These are phyloP conservation scores for Nerophis ophidion DNA, from an alignment of 2,113 vertebrate species.

Conservation along the genomic window DNA sequence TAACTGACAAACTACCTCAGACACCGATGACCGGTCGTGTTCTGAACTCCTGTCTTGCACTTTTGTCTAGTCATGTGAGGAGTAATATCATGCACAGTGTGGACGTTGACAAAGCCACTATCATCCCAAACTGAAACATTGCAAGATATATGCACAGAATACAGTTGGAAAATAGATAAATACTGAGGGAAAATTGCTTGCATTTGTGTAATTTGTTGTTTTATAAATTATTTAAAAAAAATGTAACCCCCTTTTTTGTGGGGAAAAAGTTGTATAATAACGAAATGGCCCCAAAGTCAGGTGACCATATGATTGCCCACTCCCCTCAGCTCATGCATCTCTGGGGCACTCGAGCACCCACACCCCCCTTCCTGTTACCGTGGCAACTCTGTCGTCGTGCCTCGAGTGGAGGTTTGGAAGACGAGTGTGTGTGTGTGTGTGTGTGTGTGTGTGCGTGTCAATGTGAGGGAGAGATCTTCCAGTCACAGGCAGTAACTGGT, in stretches of 20 bases:
- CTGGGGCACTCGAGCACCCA: conserved; percentile 30
- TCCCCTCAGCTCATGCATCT: conserved; percentile 22
- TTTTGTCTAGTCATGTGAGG: no score
- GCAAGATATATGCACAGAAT: no score
- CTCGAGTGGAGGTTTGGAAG: conserved; percentile 34
- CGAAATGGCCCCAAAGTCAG: conserved; percentile 4
- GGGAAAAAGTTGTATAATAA: no score
- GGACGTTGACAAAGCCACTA: no score
- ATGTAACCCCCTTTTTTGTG: no score
- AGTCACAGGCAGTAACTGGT: conserved; percentile 56
- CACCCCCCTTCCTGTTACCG: conserved; percentile 18
- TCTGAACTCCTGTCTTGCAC: neutral
- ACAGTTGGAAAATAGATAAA: no score
- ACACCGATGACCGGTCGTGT: neutral
- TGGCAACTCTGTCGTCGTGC: conserved; percentile 32
- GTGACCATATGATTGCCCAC: conserved; percentile 40
- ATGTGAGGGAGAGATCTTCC: conserved; percentile 29
- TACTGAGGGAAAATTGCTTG: no score
- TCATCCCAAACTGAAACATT: no score
- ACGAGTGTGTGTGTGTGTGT: conserved; percentile 1
- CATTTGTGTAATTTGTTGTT: no score
- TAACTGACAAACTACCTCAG: conserved; percentile 1
- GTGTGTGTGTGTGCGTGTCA: conserved; percentile 3
- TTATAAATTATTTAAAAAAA: no score
- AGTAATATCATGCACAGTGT: no score